Conservation (phyloP, 2,888 invertebrate species). For the Lasioglossum figueresi region DNA sequence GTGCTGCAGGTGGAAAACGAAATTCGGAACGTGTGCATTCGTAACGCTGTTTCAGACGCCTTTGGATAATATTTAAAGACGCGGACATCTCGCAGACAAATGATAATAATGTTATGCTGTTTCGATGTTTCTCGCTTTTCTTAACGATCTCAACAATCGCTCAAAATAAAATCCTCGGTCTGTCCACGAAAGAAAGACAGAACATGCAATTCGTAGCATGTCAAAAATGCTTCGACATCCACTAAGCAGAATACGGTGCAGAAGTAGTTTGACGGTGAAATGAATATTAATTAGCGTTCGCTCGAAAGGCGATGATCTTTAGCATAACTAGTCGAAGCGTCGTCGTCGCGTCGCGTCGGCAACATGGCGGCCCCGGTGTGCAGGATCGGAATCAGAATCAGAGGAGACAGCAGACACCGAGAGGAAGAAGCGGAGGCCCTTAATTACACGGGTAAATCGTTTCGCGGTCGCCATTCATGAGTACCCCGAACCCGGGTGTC, state of each 20-base stretch:
- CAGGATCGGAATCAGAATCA: neutral
- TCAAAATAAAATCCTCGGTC: neutral
- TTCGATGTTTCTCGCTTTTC: too few species aligned
- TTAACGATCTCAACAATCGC: neutral
- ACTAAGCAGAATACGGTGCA: neutral
- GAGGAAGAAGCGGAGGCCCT: neutral
- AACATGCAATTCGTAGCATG: neutral
- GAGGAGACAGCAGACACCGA: neutral
- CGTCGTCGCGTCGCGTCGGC: neutral
- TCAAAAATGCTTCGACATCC: neutral
- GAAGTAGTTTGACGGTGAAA: neutral
- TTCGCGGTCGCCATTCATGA: constrained; percentile 37
- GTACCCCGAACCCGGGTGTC: constrained; percentile 47
- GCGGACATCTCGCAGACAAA: too few species aligned
- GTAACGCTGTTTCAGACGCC: too few species aligned
- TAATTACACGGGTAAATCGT: constrained; percentile 48
- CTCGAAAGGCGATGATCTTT: constrained; percentile 8
- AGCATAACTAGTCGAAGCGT: constrained; percentile 16
- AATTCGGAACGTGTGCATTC: neutral
- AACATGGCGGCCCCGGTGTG: constrained; percentile 2
- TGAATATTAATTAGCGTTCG: constrained; percentile 17
- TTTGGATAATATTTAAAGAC: too few species aligned
- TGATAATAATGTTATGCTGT: too few species aligned
- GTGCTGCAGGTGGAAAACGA: neutral
- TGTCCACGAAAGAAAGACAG: too few species aligned